Evolutionary conservation across 2,888 invertebrate species (phyloP).

Genomic region (Marronus borbonicus): DNA sequence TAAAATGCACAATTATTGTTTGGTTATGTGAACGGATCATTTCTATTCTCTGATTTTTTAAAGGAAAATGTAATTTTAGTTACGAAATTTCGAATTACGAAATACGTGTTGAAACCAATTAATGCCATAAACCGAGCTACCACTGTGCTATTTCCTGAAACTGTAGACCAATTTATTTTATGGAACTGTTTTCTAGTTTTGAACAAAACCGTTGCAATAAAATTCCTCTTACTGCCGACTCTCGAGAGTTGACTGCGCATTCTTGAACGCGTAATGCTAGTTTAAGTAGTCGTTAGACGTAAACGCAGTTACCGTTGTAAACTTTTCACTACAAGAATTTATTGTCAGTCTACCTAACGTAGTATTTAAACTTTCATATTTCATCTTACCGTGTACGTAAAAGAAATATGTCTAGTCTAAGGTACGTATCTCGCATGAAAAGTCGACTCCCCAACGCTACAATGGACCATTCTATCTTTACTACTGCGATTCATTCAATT

Average conservation of each 20-base stretch:
- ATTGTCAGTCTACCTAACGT: neutral
- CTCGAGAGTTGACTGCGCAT: neutral
- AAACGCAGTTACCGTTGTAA: slow-evolving; percentile 6
- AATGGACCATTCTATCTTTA: slow-evolving; percentile 3
- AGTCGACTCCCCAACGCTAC: slow-evolving; percentile 10
- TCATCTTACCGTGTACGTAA: neutral
- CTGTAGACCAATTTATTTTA: no score
- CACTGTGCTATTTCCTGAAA: no score
- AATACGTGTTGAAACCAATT: no score
- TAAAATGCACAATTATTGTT: no score
- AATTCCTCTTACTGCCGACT: neutral
- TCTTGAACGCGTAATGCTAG: neutral
- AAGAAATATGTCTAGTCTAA: neutral
- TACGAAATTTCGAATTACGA: no score
- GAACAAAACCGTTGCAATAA: no score
- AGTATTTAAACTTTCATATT: slow-evolving; percentile 20
- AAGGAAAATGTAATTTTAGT: no score
- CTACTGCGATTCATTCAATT: slow-evolving; percentile 43
- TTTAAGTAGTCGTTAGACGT: neutral
- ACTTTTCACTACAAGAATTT: slow-evolving; percentile 19
- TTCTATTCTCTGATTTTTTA: no score
- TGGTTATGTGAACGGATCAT: no score
- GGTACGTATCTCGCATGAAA: slow-evolving; percentile 1
- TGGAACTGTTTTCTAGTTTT: no score
- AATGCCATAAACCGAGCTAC: no score